phyloP scores from a whole-genome alignment of 2,888 invertebrate genomes.

The Metallyticus violacea region DNA sequence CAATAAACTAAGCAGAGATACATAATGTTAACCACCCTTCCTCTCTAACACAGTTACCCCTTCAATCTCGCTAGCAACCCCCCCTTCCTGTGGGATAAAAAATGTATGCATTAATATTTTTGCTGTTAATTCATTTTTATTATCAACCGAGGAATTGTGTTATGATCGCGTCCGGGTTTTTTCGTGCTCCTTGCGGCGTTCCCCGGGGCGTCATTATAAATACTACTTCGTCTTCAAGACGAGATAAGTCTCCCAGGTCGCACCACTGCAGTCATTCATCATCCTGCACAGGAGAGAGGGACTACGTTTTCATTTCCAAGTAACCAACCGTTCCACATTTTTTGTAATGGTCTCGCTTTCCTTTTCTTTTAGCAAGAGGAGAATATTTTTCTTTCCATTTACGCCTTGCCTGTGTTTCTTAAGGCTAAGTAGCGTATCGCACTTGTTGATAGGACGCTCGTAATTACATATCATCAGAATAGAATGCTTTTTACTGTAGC shows the following conservation, averaged over 20 bases:
- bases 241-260: constrained; percentile 24
- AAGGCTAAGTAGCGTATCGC: not conserved
- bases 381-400: not conserved
- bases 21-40: not conserved
- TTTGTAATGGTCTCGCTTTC: not conserved
- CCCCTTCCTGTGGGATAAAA: not conserved
- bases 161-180: constrained; percentile 4
- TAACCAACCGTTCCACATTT: not conserved
- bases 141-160: constrained; percentile 32
- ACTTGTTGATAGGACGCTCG: not conserved
- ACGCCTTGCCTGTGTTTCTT: not conserved
- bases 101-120: constrained; percentile 30
- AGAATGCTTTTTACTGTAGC: no score
- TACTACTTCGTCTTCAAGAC: constrained; percentile 16
- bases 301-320: not conserved
- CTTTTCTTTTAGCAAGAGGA: not conserved
- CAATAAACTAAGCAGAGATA: not conserved
- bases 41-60: not conserved
- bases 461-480: no score
- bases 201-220: constrained; percentile 26
- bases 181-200: not conserved
- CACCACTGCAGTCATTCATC: constrained; percentile 20
- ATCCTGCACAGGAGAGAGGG: not conserved
- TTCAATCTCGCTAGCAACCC: not conserved
- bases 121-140: constrained; percentile 34